A percentile compares a stretch with the other conserved stretches of the same genome.
Conservation (phyloP, 2,888 invertebrate genomes). For the Heteromurus nitidus region DNA sequence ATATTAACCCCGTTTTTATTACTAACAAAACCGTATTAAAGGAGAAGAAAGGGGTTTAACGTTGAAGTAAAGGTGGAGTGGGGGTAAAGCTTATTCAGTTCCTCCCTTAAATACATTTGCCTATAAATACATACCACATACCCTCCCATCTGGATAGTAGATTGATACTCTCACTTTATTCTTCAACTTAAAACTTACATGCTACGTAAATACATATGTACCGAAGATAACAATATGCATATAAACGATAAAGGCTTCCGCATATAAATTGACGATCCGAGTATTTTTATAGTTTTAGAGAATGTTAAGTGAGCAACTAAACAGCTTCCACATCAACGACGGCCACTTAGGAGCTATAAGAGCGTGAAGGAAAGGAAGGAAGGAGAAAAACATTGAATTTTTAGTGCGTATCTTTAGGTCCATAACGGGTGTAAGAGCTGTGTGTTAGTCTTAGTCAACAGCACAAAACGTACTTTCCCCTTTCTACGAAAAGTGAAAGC, state of each 20-base stretch:
- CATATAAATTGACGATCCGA: neutral
- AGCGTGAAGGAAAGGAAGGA: neutral
- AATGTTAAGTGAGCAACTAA: conserved; percentile 43
- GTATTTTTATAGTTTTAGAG: conserved; percentile 19
- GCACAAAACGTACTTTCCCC: too few relatives aligned
- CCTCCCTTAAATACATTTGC: too few relatives aligned
- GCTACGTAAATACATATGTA: too few relatives aligned
- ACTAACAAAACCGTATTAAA: neutral
- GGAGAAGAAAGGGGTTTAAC: neutral
- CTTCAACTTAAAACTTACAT: too few relatives aligned
- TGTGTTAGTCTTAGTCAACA: too few relatives aligned
- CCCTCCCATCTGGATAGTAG: too few relatives aligned
- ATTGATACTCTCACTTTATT: too few relatives aligned
- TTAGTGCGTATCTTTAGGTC: too few relatives aligned
- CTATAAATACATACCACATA: too few relatives aligned
- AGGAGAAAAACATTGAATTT: conserved; percentile 20
- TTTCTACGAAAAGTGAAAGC: neutral
- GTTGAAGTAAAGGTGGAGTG: neutral
- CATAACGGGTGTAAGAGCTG: too few relatives aligned
- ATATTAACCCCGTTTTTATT: conserved; percentile 9
- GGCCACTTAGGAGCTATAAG: conserved; percentile 40
- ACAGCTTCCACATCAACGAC: conserved; percentile 48
- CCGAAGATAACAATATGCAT: too few relatives aligned
- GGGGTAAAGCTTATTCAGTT: too few relatives aligned
- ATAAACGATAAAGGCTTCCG: neutral